phyloP scores from a whole-genome alignment of 1,140 invertebrate species.

The Antheraea pernyi region DNA sequence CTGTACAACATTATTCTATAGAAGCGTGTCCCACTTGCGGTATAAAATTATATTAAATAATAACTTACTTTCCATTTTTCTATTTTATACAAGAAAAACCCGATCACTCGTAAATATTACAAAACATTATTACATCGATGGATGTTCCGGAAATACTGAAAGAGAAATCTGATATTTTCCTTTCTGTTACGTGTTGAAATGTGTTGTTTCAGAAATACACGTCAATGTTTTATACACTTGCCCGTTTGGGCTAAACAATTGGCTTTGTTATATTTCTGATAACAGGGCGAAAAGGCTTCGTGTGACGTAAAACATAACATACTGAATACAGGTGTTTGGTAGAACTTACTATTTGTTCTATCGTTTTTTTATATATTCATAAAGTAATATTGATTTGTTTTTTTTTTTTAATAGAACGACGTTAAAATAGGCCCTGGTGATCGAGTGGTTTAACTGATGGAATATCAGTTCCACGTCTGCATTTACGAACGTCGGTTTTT shows the following conservation, averaged over 20 bases:
- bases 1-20: too few species aligned
- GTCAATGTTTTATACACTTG: conserved; percentile 40
- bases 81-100: not conserved
- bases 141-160: conserved; percentile 15
- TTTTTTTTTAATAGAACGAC: too few species aligned
- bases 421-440: too few species aligned
- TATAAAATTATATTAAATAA: not conserved
- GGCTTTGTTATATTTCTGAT: conserved; percentile 37
- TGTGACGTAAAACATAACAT: conserved; percentile 16
- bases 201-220: conserved; percentile 22
- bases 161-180: conserved; percentile 22
- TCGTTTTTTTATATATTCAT: too few species aligned
- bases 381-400: too few species aligned
- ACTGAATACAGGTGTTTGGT: not conserved
- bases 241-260: conserved; percentile 30
- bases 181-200: conserved; percentile 14
- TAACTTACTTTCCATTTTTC: conserved; percentile 34
- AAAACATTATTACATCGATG: not conserved
- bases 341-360: too few species aligned
- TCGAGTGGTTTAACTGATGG: too few species aligned
- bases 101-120: not conserved
- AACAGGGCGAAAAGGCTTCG: conserved; percentile 22
- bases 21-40: too few species aligned
- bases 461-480: too few species aligned
- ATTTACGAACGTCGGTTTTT: too few species aligned